Evolutionary conservation across 2,113 vertebrate genomes (phyloP), one percentile per base, ranked within the genome.

Genomic region (Scophthalmus maximus): DNA sequence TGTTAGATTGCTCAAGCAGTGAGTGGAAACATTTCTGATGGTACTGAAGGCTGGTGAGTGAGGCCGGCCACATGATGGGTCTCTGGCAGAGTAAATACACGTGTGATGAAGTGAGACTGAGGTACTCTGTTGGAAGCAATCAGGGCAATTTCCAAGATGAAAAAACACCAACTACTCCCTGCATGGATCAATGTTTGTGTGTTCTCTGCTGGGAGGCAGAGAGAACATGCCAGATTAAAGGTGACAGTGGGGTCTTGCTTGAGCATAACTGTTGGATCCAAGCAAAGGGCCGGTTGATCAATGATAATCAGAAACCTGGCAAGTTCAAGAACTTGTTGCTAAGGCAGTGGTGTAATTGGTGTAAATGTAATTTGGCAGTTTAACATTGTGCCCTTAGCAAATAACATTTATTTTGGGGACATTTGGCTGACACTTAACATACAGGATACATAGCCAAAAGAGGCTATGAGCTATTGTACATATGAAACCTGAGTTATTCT

Each of bases 171-270:
- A 38, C n/a, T 12, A 17, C 25, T 68, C 6, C 25, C 1, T 11
- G 25, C 62, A 86, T 85, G 25, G 65, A 86, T 85, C 76, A 65
- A 68, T 75, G 73, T 72, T 23, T 17, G 61, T 62, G 65, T 53
- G 36, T 47, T 73, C 66, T 74, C 49, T 74, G 46, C 57, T 49
- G 55, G 59, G 61, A 56, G 11, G 38, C 34, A 59, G 52, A 57
- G 32, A 15, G 22, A 58, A 40, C 14, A 5, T 36, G 66, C 56
- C 2, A 46, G 36, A 79, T 81, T 60, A 62, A 78, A 76, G 69
- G 63, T 47, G 67, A 67, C 40, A 29, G 40, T 25, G 36, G 36
- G 20, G 49, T 32, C 14, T 36, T 40, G 56, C 53, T 77, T 56
- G 30, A 73, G 71, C 26, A n/a, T 2, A 8, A 26, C 42, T 53